Evolutionary conservation across 2,888 invertebrate species (phyloP).

Genomic region (Eremobia ochroleuca): DNA sequence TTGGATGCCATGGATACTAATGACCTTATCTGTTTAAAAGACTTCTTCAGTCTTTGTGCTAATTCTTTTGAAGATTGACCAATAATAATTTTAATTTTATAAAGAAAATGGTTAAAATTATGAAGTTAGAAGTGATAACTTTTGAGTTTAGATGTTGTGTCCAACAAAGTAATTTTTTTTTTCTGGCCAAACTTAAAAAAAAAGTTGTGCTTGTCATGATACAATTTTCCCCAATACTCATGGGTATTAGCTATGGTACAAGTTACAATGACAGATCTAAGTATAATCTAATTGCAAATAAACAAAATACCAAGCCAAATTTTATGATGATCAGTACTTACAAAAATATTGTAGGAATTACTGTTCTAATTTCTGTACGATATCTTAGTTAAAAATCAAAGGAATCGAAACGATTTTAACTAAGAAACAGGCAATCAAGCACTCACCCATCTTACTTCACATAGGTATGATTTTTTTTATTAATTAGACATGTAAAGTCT

Average conservation of each 20-base stretch:
- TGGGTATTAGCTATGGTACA: background rate
- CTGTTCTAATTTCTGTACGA: background rate
- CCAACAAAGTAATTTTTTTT: too few species aligned
- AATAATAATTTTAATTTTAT: background rate
- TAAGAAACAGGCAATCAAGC: conserved; percentile 7
- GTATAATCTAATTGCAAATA: background rate
- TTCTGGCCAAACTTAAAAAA: too few species aligned
- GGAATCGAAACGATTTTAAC: background rate
- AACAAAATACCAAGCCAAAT: background rate
- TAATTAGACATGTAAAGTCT: conserved; percentile 43
- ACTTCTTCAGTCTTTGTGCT: background rate
- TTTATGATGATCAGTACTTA: background rate
- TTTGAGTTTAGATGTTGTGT: background rate
- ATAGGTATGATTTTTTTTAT: background rate
- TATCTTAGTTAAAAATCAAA: background rate
- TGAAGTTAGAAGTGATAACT: too few species aligned
- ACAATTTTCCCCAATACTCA: background rate
- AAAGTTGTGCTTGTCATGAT: background rate
- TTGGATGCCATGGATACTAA: background rate
- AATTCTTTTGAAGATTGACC: background rate
- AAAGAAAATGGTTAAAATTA: background rate
- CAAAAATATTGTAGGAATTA: background rate
- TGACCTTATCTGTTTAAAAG: background rate
- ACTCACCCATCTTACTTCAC: conserved; percentile 1
- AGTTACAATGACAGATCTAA: too few species aligned